Evolutionary conservation across 2,888 invertebrate species (phyloP), one percentile per base, ranked within the genome.

Genomic region (Ectemnius continuus): DNA sequence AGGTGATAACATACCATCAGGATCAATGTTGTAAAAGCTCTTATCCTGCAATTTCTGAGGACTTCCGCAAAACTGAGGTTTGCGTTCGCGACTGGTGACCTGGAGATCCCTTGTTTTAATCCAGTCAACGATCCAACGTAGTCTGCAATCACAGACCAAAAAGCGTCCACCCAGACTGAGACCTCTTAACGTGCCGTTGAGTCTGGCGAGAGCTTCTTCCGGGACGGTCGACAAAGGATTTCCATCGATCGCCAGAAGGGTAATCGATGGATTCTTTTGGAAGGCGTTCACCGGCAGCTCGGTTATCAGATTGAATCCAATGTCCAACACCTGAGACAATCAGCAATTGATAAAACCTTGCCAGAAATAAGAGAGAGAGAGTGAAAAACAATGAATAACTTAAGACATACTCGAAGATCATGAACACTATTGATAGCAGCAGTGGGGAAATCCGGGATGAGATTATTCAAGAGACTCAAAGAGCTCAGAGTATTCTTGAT

Each of bases 61-160:
- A 81, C 94, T 94, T 14, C 97, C 97, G 87, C 97, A 98, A 91
- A 97, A 98, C 90, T 98, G 97, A 6, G 97, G 97, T 91, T 96
- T 97, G 84, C 97, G 93, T 91, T 98, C 98, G 58, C 97, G 93
- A 78, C 97, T 97, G 13, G 97, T 97, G 20, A 98, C 97, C 93
- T 98, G 97, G 56, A 98, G 92, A 89, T 97, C 97, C 14, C 95
- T 95, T 79, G 95, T 95, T 66, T 95, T 93, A 83, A 97, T 97
- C 98, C 97, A 98, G 88, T 97, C 95, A 74, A 96, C 95, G 73
- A 97, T 95, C 98, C 98, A 98, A 8, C 95, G 93, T 61, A 98
- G 91, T 71, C 95, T 94, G 90, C 98, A 98, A 88, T 98, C 97
- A 88, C 98, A 98, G 82, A 95, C 95, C 45, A 98, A 92, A 89